Percentiles rank a stretch among this genome's conserved stretches.
phyloP scores from a whole-genome alignment of 2,797 vertebrate species.

The Emydoidea blandingii region DNA sequence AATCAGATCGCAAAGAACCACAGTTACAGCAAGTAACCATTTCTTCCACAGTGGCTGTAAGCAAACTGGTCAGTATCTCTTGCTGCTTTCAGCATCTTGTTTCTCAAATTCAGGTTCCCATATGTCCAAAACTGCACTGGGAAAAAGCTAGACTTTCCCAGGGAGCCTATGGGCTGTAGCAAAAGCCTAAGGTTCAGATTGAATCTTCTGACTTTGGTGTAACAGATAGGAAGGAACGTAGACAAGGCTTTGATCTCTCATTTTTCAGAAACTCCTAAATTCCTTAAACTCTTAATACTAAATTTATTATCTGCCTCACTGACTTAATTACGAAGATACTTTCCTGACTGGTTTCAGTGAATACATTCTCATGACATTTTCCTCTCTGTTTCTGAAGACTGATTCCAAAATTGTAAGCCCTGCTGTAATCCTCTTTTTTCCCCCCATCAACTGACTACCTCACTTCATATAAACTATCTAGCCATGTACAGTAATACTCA shows the following conservation, averaged over 20 bases:
- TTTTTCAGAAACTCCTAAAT: neutral
- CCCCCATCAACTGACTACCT: neutral
- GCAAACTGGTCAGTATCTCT: neutral
- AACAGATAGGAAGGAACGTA: neutral
- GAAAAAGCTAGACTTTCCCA: neutral
- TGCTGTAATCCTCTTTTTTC: neutral
- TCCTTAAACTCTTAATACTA: neutral
- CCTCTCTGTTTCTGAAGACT: neutral
- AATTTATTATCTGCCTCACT: neutral
- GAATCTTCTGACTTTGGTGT: neutral
- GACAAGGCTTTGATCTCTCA: neutral
- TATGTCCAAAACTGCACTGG: neutral
- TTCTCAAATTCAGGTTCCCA: neutral
- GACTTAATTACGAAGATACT: neutral
- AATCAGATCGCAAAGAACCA: neutral
- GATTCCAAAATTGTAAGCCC: neutral
- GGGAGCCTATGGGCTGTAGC: neutral
- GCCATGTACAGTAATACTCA: neutral
- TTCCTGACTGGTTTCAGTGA: neutral
- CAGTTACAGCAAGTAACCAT: neutral
- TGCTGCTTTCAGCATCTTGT: neutral
- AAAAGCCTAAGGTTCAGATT: neutral
- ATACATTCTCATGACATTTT: neutral
- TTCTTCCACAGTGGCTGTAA: neutral
- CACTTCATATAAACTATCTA: neutral